These are phyloP conservation scores for Torymus texanus DNA, from an alignment of 2,888 invertebrate species.

Conservation along the genomic window DNA sequence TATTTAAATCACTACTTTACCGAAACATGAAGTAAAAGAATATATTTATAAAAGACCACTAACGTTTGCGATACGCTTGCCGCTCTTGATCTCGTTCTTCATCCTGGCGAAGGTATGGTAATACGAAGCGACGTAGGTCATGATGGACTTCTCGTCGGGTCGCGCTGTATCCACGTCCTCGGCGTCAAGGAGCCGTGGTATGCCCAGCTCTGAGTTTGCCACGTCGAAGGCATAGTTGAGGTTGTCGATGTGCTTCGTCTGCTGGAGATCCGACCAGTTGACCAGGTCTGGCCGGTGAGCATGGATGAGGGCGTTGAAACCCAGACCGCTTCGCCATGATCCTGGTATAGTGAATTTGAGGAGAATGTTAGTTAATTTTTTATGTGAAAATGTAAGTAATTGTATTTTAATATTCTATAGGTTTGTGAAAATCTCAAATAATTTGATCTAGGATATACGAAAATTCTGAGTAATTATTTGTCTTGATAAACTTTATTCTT, in stretches of 20 bases:
- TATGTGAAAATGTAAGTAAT: too few species aligned
- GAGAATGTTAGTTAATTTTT: too few species aligned
- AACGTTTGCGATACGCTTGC: slow-evolving; percentile 97
- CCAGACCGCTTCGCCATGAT: slow-evolving; percentile 97
- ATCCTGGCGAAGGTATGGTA: slow-evolving; percentile 99
- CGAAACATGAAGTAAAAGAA: neutral
- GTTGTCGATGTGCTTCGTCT: slow-evolving; percentile 92
- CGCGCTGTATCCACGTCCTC: slow-evolving; percentile 96
- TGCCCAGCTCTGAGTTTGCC: slow-evolving; percentile 94
- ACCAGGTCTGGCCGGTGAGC: slow-evolving; percentile 97
- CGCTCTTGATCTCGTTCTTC: slow-evolving; percentile 99
- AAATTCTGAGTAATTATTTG: too few species aligned
- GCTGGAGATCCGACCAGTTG: slow-evolving; percentile 88
- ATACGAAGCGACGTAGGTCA: slow-evolving; percentile 99
- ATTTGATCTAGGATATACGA: too few species aligned
- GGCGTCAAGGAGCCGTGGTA: slow-evolving; percentile 94
- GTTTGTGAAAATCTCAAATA: neutral
- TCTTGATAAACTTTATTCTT: too few species aligned
- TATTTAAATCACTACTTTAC: too few species aligned
- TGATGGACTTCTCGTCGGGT: slow-evolving; percentile 98
- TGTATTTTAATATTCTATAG: slow-evolving; percentile 2
- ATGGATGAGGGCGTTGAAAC: slow-evolving; percentile 99
- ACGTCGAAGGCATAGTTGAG: slow-evolving; percentile 98
- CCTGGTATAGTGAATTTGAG: slow-evolving; percentile 71
- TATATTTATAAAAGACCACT: slow-evolving; percentile 66